A percentile compares a stretch with the other conserved stretches of the same genome.
Conservation (phyloP, 1,140 invertebrate genomes). For the Pseudomyrmex pallidus region DNA sequence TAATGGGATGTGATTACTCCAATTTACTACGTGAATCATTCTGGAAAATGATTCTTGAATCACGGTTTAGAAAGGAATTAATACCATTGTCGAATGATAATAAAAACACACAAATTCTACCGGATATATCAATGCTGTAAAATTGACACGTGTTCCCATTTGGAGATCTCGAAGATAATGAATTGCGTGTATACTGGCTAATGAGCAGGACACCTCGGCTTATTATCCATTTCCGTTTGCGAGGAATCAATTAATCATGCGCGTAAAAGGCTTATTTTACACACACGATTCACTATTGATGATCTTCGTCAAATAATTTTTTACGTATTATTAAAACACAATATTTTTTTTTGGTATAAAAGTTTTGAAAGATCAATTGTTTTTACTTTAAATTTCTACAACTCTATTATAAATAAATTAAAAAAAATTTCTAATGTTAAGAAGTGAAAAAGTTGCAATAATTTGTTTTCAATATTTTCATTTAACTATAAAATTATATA, state of each 20-base stretch:
- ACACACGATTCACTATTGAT: conserved; percentile 12
- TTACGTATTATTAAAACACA: neutral
- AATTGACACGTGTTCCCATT: conserved; percentile 9
- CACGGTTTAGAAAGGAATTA: conserved; percentile 11
- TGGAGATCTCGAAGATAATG: conserved; percentile 28
- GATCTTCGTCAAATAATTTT: neutral
- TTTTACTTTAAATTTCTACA: no score
- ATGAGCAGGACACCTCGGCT: neutral
- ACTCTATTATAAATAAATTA: no score
- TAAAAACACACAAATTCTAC: neutral
- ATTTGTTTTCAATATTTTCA: no score
- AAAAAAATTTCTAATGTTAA: no score
- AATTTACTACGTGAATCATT: conserved; percentile 8
- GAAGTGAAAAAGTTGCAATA: no score
- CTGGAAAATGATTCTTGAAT: neutral
- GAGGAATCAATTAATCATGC: conserved; percentile 33
- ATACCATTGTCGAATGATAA: neutral
- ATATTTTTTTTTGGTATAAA: neutral
- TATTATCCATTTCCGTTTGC: conserved; percentile 31
- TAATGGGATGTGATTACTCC: conserved; percentile 7
- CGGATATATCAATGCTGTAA: neutral
- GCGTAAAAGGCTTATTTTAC: neutral
- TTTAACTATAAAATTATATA: no score
- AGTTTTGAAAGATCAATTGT: no score
- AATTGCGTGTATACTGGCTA: neutral